phyloP scores from a whole-genome alignment of 2,797 vertebrate genomes.

The Schizopygopsis malacanthus region DNA sequence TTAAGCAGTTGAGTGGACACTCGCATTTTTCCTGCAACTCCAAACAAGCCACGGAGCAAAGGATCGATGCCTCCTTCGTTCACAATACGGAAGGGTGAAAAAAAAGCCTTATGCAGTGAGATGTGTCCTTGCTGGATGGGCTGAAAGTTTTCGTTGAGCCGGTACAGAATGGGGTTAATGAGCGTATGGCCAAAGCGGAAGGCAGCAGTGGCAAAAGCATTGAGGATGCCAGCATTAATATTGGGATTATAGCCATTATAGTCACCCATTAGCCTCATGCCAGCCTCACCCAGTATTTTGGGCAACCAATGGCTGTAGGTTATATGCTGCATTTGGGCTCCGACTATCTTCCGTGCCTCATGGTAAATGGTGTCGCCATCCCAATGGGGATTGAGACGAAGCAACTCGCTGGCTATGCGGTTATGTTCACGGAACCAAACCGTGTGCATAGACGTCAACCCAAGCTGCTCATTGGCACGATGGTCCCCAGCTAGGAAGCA shows the following conservation, averaged over 20 bases:
- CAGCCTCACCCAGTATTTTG: conserved; percentile 94
- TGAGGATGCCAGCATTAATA: conserved; percentile 90
- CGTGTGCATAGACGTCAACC: conserved; percentile 95
- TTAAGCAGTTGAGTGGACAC: conserved; percentile 92
- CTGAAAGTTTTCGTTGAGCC: conserved; percentile 90
- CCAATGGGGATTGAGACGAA: conserved; percentile 96
- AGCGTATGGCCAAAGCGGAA: conserved; percentile 98
- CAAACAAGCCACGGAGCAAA: conserved; percentile 92
- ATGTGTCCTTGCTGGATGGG: conserved; percentile 92
- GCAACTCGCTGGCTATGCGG: conserved; percentile 89
- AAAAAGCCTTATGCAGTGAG: conserved; percentile 96
- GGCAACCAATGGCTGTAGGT: conserved; percentile 97
- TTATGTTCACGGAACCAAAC: conserved; percentile 98
- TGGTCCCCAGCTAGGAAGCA: conserved; percentile 98
- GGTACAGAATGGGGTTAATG: conserved; percentile 92
- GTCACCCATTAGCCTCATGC: conserved; percentile 88
- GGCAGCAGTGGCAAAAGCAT: conserved; percentile 93
- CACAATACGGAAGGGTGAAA: conserved; percentile 96
- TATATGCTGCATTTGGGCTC: conserved; percentile 97
- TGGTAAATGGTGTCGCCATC: conserved; percentile 98
- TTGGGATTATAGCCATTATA: conserved; percentile 92
- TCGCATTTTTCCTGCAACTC: conserved; percentile 94
- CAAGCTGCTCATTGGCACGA: conserved; percentile 95
- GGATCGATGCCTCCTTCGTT: conserved; percentile 98
- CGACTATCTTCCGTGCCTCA: conserved; percentile 94